Evolutionary conservation across 2,113 vertebrate species (phyloP).

Genomic region (Callithrix jacchus): DNA sequence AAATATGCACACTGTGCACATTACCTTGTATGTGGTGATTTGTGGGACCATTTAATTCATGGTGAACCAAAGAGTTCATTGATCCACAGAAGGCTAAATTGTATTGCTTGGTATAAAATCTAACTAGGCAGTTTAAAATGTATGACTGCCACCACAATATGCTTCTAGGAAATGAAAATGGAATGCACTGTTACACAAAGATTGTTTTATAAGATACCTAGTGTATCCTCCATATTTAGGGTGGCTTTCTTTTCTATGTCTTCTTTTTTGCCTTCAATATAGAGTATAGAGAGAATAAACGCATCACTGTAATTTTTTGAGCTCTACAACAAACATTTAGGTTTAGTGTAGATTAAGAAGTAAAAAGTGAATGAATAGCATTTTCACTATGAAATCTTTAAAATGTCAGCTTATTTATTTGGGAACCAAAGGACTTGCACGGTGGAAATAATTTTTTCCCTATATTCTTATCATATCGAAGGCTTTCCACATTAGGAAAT

Average conservation of each 20-base stretch:
- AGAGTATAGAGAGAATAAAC: background rate
- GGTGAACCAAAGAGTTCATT: conserved; percentile 51
- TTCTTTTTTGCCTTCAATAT: background rate
- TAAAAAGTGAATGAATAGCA: background rate
- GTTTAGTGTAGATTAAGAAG: background rate
- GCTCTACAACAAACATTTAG: background rate
- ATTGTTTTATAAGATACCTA: background rate
- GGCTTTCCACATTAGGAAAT: conserved; percentile 39
- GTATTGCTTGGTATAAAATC: conserved; percentile 58
- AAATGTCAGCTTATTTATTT: background rate
- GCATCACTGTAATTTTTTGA: background rate
- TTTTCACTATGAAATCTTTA: conserved; percentile 25
- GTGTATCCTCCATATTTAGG: background rate
- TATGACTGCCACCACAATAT: background rate
- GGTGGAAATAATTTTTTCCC: background rate
- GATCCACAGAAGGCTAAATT: conserved; percentile 31
- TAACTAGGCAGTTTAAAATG: conserved; percentile 72
- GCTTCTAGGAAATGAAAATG: conserved; percentile 53
- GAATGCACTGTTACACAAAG: conserved; percentile 37
- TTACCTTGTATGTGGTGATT: conserved; percentile 35
- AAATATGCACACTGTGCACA: background rate
- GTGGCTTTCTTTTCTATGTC: background rate
- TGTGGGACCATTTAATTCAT: conserved; percentile 51
- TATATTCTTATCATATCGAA: background rate
- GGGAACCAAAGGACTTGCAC: background rate